Conservation (phyloP, 2,113 vertebrate genomes). For the Aythya baeri region DNA sequence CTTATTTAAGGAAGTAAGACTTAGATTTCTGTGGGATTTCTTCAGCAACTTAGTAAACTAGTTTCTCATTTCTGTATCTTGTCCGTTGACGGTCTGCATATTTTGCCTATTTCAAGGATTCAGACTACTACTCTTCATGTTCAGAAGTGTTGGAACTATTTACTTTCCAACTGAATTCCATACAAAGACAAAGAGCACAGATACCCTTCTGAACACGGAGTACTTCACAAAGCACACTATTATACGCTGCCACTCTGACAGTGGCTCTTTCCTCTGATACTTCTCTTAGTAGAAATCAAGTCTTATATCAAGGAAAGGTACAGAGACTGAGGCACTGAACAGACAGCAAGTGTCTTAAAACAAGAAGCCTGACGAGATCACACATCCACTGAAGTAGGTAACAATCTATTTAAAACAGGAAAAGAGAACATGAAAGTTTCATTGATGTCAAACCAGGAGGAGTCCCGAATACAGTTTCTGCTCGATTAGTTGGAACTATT, state of each 20-base stretch:
- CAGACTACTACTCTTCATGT: neutral
- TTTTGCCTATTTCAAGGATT: neutral
- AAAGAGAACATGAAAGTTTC: neutral
- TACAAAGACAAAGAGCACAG: accelerated
- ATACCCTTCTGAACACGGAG: neutral
- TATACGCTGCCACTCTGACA: accelerated
- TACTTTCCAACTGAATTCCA: neutral
- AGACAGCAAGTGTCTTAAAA: neutral
- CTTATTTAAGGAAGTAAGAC: neutral
- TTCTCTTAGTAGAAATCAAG: neutral
- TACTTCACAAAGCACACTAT: accelerated
- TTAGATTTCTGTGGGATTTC: neutral
- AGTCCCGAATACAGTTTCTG: neutral
- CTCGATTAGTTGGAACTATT: accelerated
- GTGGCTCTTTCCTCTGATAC: accelerated
- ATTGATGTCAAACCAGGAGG: neutral
- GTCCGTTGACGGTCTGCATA: neutral
- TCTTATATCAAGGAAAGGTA: accelerated
- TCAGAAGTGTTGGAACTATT: neutral
- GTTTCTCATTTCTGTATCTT: neutral
- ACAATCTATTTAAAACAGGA: neutral
- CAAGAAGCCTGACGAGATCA: neutral
- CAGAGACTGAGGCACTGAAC: neutral
- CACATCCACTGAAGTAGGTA: neutral
- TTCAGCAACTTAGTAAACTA: neutral